Base-by-base conservation (phyloP, 2,888 invertebrate genomes). In the Caenorhabditis panamensis region DNA sequence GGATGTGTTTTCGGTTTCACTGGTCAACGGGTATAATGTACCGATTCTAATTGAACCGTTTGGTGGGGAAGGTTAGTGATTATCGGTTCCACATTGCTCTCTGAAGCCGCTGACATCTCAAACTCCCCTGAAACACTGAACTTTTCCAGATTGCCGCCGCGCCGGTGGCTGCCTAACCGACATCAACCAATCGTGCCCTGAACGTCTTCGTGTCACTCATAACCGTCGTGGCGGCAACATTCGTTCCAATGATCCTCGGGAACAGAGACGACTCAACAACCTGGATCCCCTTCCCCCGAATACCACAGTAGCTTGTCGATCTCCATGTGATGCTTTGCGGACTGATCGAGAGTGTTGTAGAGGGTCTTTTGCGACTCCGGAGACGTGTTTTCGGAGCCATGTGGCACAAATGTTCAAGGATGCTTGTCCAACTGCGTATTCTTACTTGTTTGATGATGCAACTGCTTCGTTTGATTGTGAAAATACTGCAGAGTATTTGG, bases 21-120 rank as follows among this genome's bases (percentile, higher is more conserved):
- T 92, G 41, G 93, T 93, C n/a, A 93, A 93, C 88, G 93, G 93
- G 2, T 93, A 92, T 90, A 93, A 93, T 75, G 49, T 88, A 9
- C 87, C 84, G 26, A 78, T 88, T 26, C 72, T 79, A 37, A 83
- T 88, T 20, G 83, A 88, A 4, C 53, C 75, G 16, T 62, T 62
- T 24, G 75, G 79, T 13, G 73, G 80, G 3, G 6, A 28, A 54
- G 61, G 79, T 78, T 11, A 20, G 58, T 59, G 18, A 44, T 37
- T n/a, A n/a, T n/a, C n/a, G n/a, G n/a, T n/a, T n/a, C n/a, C n/a
- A 24, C 24, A 44, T 9, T 58, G 2, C 20, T 2, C 24, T 41
- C 26, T 56, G 18, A 18, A 41, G 20, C n/a, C 5, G n/a, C 26
- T 24, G 9, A 6, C 5, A 20, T 13, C 5, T 41, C 41, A 16